These are phyloP conservation scores for Syrrhaptes paradoxus DNA, from an alignment of 2,113 vertebrate genomes.

Conservation along the genomic window DNA sequence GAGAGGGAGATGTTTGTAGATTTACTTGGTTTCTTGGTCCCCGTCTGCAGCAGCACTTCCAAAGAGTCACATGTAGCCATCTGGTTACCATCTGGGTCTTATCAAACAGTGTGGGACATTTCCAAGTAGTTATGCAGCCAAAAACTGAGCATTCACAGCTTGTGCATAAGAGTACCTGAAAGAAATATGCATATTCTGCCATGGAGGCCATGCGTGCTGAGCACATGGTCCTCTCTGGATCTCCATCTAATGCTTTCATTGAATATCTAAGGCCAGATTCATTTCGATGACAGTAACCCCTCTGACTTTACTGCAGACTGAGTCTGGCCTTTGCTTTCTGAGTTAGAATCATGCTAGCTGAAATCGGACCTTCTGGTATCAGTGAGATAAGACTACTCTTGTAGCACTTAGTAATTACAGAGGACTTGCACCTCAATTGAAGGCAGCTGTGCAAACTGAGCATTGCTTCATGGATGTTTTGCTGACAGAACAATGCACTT, in stretches of 20 bases:
- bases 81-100: conserved; percentile 56
- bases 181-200: background rate
- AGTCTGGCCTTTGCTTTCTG: background rate
- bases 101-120: conserved; percentile 1
- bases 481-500: background rate
- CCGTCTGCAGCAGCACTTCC: background rate
- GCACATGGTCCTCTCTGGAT: background rate
- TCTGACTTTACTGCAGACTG: background rate
- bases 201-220: background rate
- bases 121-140: conserved; percentile 38
- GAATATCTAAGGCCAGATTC: background rate
- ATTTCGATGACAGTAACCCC: background rate
- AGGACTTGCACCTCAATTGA: background rate
- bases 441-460: background rate
- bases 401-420: background rate
- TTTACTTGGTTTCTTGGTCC: background rate
- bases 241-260: background rate
- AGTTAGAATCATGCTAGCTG: background rate
- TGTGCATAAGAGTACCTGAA: background rate
- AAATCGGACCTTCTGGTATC: background rate
- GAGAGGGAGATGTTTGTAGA: background rate
- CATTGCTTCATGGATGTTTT: background rate
- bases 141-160: conserved; percentile 9
- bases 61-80: conserved; percentile 44
- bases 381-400: background rate